Base-by-base conservation (phyloP, 2,797 vertebrate species). In the Paratrypauchen microcephalus region DNA sequence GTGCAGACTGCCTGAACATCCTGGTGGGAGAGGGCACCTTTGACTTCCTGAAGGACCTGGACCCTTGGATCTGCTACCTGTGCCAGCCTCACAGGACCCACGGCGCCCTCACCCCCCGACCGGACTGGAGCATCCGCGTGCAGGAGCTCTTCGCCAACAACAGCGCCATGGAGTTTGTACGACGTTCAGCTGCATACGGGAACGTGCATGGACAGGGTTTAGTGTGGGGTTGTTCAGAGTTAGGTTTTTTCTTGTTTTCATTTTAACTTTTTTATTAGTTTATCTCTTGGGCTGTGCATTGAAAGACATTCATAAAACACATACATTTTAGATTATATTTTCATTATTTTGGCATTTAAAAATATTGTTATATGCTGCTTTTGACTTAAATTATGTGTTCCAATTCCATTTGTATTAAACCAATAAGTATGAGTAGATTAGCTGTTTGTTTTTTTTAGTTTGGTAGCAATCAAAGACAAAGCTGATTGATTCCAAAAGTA, bases 11-110 rank as follows among this genome's bases (percentile, higher is more conserved):
- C 68, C 85, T 98, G 85, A 92, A 97, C 50, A 92, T 95, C 74
- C 91, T 98, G 26, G 93, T 96, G 48, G 94, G 94, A 0, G 15
- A 83, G 0, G 95, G 94, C 9, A 94, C 95, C 0, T 96, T 96
- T 0, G 84, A 88, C 0, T 81, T 76, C 0, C 87, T 96, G 4
- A 96, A 93, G 62, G 78, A 86, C n/a, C 69, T 94, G 71, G 97
- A 98, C 62, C 97, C 96, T 5, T 98, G 97, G 97, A 95, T 94
- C 89, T 98, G 97, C 87, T 98, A 92, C 90, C 84, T 98, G 91
- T 98, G 97, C 72, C 93, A 94, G 68, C 93, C 94, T 0, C 91
- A 91, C 68, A 74, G 65, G 8, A 84, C 88, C 48, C 92, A 93
- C 0, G 94, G 95, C 0, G 71, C 94, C 16, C 88, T 98, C 72